A percentile compares a stretch with the other conserved stretches of the same genome.
phyloP scores from a whole-genome alignment of 2,113 vertebrate genomes.

The Upupa epops region DNA sequence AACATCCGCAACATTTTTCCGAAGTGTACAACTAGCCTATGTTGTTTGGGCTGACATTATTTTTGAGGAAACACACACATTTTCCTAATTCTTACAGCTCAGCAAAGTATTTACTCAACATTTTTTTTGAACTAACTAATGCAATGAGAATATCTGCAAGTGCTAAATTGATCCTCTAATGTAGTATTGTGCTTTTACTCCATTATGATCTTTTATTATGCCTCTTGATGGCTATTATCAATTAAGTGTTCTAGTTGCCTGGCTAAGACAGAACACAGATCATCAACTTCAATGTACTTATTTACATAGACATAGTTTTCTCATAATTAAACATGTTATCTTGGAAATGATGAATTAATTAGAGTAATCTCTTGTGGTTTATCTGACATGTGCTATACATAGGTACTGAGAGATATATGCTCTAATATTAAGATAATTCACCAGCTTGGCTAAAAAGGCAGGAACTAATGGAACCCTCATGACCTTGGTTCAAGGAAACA shows the following conservation, averaged over 20 bases:
- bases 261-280: not conserved
- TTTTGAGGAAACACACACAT: not conserved
- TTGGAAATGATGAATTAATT: not conserved
- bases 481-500: conserved; percentile 58
- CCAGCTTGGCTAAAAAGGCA: conserved; percentile 76
- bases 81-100: not conserved
- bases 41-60: not conserved
- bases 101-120: not conserved
- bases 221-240: not conserved
- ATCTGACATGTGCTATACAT: not conserved
- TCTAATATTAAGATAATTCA: conserved; percentile 34
- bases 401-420: not conserved
- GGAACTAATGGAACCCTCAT: conserved; percentile 76
- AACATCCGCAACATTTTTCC: not conserved
- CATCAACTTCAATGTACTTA: not conserved
- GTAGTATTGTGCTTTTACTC: not conserved
- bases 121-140: not conserved
- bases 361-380: not conserved
- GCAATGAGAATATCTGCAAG: not conserved
- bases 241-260: not conserved
- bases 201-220: not conserved
- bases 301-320: not conserved
- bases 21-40: not conserved
- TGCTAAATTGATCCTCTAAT: not conserved
- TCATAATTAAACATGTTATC: not conserved